A percentile compares a stretch with the other conserved stretches of the same genome.
phyloP scores from a whole-genome alignment of 2,797 vertebrate genomes.

The Aulostomus chinensis region DNA sequence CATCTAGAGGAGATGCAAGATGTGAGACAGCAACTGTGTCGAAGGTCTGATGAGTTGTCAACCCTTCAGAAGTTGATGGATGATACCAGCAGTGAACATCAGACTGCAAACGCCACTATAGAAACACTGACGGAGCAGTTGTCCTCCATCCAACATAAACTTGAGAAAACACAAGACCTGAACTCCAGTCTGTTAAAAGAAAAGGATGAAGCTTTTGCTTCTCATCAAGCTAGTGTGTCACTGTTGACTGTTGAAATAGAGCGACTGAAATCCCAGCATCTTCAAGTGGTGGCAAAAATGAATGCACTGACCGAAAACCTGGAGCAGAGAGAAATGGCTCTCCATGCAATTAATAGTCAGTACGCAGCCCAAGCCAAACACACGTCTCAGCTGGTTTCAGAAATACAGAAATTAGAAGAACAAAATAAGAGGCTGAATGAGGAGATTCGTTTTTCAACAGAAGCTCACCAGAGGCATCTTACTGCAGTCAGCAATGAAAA shows the following conservation, averaged over 20 bases:
- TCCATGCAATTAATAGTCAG: slow-evolving; percentile 79
- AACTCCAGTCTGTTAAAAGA: slow-evolving; percentile 71
- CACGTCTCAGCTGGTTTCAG: slow-evolving; percentile 65
- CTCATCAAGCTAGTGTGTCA: slow-evolving; percentile 66
- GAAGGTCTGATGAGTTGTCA: slow-evolving; percentile 70
- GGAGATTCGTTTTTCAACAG: slow-evolving; percentile 46
- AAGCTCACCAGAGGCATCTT: slow-evolving; percentile 64
- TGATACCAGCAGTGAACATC: slow-evolving; percentile 52
- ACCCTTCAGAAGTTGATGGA: slow-evolving; percentile 62
- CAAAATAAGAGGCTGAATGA: slow-evolving; percentile 72
- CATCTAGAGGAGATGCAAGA: slow-evolving; percentile 71
- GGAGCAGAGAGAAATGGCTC: slow-evolving; percentile 81
- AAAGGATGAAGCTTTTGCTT: slow-evolving; percentile 73
- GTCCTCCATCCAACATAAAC: slow-evolving; percentile 51
- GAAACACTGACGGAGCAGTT: slow-evolving; percentile 71
- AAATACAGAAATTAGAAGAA: slow-evolving; percentile 74
- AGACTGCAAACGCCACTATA: slow-evolving; percentile 50
- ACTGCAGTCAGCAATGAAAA: slow-evolving; percentile 72
- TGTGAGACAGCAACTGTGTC: slow-evolving; percentile 58
- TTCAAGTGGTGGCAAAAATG: slow-evolving; percentile 78
- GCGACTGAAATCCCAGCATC: slow-evolving; percentile 76
- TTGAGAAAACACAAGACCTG: slow-evolving; percentile 58
- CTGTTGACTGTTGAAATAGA: slow-evolving; percentile 80
- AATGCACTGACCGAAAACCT: slow-evolving; percentile 72
- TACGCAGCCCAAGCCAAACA: slow-evolving; percentile 79